These are phyloP conservation scores for Drosophila sp. DNA, from an alignment of 1,140 invertebrate species.

Conservation along the genomic window DNA sequence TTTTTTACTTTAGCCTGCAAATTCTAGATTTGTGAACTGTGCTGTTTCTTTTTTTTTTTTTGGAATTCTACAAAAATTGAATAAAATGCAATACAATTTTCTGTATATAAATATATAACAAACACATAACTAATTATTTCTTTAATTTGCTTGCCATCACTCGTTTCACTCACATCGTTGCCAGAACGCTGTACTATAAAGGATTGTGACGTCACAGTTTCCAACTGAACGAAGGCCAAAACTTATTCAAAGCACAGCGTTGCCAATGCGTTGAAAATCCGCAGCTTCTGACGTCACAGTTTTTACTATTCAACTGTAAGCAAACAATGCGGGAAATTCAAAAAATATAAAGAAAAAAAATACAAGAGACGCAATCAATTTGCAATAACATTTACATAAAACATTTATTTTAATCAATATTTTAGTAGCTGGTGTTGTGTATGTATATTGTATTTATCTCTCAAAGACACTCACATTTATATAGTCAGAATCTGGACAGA, in stretches of 20 bases:
- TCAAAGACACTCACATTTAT: conserved; percentile 77
- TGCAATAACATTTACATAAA: conserved; percentile 79
- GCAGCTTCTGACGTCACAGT: no score
- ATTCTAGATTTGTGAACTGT: conserved; percentile 82
- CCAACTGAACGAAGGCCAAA: no score
- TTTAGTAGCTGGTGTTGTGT: conserved; percentile 53
- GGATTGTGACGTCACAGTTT: no score
- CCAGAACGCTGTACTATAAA: no score
- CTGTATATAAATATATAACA: conserved; percentile 69
- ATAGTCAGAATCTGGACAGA: conserved; percentile 60
- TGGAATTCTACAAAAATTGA: conserved; percentile 60
- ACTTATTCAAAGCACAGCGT: background rate
- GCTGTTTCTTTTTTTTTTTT: conserved; percentile 77
- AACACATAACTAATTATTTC: background rate
- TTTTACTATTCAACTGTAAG: no score
- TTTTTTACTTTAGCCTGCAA: conserved; percentile 72
- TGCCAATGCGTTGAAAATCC: no score
- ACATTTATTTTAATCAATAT: conserved; percentile 72
- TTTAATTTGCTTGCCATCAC: no score
- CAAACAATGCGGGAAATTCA: no score
- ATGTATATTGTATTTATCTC: conserved; percentile 37
- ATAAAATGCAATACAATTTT: conserved; percentile 75
- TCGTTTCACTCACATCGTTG: no score
- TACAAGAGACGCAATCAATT: conserved; percentile 10
- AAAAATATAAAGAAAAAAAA: no score